Percentiles rank a stretch among this genome's conserved stretches.
Conservation (phyloP, 2,113 vertebrate genomes). For the Dipodomys spectabilis region DNA sequence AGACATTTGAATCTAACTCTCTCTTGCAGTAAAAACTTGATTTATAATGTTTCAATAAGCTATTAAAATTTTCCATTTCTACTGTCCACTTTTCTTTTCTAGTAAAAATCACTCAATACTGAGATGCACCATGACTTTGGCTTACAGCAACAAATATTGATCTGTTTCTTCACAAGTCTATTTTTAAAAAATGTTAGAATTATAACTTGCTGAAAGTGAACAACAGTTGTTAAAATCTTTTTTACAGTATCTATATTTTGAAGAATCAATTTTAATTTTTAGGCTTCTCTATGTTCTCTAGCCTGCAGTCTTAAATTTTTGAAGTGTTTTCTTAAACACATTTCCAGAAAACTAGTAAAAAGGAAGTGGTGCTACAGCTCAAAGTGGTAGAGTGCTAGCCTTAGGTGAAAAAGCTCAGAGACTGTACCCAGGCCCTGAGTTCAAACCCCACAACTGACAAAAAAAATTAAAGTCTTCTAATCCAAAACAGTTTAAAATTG, state of each 20-base stretch:
- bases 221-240: not conserved
- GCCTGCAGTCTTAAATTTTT: constrained; percentile 22
- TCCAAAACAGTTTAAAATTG: constrained; percentile 39
- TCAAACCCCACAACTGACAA: too few species aligned
- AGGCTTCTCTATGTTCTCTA: constrained; percentile 43
- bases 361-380: too few species aligned
- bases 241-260: constrained; percentile 58
- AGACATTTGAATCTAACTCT: constrained; percentile 76
- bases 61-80: constrained; percentile 79
- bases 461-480: not conserved
- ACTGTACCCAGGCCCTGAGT: too few species aligned
- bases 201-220: constrained; percentile 66
- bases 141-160: constrained; percentile 73
- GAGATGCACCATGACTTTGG: constrained; percentile 65
- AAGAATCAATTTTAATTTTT: constrained; percentile 38
- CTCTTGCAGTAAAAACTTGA: constrained; percentile 75
- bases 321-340: constrained; percentile 54
- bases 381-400: too few species aligned
- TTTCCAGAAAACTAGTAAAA: constrained; percentile 47
- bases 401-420: too few species aligned
- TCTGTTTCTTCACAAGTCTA: constrained; percentile 64
- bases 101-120: constrained; percentile 54
- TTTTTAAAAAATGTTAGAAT: constrained; percentile 63
- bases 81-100: constrained; percentile 69
- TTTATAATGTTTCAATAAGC: constrained; percentile 81